Evolutionary conservation across 2,888 invertebrate species (phyloP).

Genomic region (Rambutsinella grinnellia): DNA sequence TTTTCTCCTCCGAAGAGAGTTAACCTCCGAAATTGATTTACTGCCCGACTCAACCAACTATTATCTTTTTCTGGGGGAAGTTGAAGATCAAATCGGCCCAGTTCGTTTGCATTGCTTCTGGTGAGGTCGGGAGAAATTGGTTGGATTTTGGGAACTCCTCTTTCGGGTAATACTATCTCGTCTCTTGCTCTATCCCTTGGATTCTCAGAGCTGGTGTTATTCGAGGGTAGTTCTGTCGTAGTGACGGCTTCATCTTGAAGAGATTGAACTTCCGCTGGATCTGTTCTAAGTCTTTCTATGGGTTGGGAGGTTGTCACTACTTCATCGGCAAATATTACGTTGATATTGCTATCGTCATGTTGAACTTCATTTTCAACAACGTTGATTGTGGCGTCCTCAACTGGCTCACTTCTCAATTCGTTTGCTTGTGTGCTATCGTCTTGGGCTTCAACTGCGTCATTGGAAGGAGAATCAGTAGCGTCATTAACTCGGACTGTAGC

Average conservation of each 20-base stretch:
- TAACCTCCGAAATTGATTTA: constrained; percentile 26
- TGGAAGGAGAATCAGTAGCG: too few relatives aligned
- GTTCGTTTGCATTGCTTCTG: constrained; percentile 1
- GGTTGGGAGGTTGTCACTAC: not conserved
- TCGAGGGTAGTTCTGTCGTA: too few relatives aligned
- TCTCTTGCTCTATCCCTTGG: constrained; percentile 8
- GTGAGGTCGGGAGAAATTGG: constrained; percentile 45
- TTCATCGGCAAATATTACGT: constrained; percentile 20
- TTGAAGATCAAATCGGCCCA: constrained; percentile 39
- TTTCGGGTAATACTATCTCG: constrained; percentile 32
- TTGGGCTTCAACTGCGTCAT: not conserved
- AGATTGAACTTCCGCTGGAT: not conserved
- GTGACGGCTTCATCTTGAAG: constrained; percentile 14
- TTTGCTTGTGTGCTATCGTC: not conserved
- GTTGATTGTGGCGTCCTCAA: too few relatives aligned
- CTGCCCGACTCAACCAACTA: constrained; percentile 35
- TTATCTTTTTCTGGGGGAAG: constrained; percentile 26
- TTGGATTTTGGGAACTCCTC: constrained; percentile 43
- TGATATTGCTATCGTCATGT: not conserved
- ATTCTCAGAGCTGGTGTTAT: not conserved
- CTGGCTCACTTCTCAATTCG: not conserved
- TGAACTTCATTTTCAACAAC: not conserved
- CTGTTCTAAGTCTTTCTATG: constrained; percentile 1
- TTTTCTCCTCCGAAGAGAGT: constrained; percentile 4
- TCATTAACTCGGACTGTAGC: not conserved